Conservation (phyloP, 2,888 invertebrate species). For the Bedellia somnulentella region DNA sequence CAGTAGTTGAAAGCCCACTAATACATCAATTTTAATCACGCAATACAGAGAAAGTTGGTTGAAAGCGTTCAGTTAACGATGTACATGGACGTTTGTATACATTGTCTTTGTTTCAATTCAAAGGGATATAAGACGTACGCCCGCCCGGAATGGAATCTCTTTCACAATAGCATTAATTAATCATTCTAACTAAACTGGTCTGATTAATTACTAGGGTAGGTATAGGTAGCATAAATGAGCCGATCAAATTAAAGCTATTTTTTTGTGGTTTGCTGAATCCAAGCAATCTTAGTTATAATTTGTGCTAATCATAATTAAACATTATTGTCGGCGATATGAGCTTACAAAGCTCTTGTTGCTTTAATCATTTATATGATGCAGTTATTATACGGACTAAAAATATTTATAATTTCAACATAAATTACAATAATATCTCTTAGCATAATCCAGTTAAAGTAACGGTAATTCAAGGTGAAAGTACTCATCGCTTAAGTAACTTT, state of each 20-base stretch:
- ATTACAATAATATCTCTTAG: too few relatives aligned
- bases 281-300: too few relatives aligned
- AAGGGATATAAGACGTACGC: constrained; percentile 18
- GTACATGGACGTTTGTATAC: not conserved
- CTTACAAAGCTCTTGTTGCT: too few relatives aligned
- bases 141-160: constrained; percentile 16
- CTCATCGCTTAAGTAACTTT: constrained; percentile 30
- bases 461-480: constrained; percentile 47
- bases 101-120: constrained; percentile 19
- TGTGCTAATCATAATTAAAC: too few relatives aligned
- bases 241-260: too few relatives aligned
- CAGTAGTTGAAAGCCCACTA: too few relatives aligned
- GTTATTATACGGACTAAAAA: too few relatives aligned
- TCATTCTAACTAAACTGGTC: constrained; percentile 20
- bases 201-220: constrained; percentile 21
- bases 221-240: not conserved
- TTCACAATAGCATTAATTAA: constrained; percentile 28
- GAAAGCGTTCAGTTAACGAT: constrained; percentile 3
- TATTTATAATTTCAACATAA: too few relatives aligned
- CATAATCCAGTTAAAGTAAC: constrained; percentile 28
- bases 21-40: constrained; percentile 2
- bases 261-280: too few relatives aligned
- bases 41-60: constrained; percentile 2
- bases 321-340: too few relatives aligned
- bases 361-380: too few relatives aligned